Percentiles rank a stretch among this genome's conserved stretches.
phyloP scores from a whole-genome alignment of 1,140 invertebrate genomes.

The Platorchestia sp. region DNA sequence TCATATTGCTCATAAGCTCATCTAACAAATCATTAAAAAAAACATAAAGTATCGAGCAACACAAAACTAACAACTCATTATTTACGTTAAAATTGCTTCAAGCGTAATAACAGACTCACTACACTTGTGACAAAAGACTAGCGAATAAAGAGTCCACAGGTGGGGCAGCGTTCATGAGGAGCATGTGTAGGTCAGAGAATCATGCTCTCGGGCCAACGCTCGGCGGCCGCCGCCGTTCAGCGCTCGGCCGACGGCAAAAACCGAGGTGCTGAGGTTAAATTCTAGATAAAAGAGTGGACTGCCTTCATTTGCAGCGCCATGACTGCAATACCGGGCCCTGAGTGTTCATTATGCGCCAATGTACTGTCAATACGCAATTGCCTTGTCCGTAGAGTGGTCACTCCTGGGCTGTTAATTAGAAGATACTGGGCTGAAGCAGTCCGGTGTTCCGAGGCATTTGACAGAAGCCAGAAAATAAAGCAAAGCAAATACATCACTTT shows the following conservation, averaged over 20 bases:
- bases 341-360: constrained; percentile 37
- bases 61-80: too few relatives aligned
- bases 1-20: too few relatives aligned
- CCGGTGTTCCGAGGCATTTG: background rate
- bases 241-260: background rate
- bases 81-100: too few relatives aligned
- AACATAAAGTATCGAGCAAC: too few relatives aligned
- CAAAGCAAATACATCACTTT: background rate
- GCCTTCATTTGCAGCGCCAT: constrained; percentile 3
- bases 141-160: too few relatives aligned
- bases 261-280: background rate
- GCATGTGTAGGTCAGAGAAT: background rate
- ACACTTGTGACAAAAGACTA: too few relatives aligned
- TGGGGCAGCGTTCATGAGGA: background rate
- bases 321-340: background rate
- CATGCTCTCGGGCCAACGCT: too few relatives aligned
- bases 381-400: background rate
- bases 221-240: too few relatives aligned
- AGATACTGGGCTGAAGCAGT: background rate
- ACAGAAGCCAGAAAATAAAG: background rate
- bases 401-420: background rate
- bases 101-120: too few relatives aligned
- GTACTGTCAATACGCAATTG: constrained; percentile 24
- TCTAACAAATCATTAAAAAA: too few relatives aligned
- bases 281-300: background rate